Evolutionary conservation across 30 jellyfish, hydroid and myxozoan species (phyloP).

Genomic region (Pseudorhiza aurosa): DNA sequence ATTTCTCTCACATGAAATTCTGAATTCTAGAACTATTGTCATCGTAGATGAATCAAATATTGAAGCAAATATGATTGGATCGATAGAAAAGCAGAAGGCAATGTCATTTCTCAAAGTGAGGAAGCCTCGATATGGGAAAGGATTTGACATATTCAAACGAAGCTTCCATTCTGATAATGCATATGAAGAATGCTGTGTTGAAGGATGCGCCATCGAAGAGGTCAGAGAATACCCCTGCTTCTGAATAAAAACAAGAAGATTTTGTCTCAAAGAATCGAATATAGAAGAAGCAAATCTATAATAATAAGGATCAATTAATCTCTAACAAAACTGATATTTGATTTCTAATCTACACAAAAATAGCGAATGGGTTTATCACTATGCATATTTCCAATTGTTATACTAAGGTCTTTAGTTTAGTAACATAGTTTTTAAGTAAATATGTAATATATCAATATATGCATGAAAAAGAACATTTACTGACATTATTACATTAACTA

Average conservation of each 20-base stretch:
- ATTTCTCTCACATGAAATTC: too few relatives aligned
- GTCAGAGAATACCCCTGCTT: conserved; percentile 59
- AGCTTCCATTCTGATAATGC: conserved; percentile 2
- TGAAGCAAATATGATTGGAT: not conserved
- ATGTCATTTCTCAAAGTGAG: not conserved
- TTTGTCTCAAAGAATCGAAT: too few relatives aligned
- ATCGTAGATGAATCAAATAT: not conserved
- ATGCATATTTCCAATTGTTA: too few relatives aligned
- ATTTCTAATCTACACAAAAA: too few relatives aligned
- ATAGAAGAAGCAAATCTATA: not conserved
- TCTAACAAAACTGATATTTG: too few relatives aligned
- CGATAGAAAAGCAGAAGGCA: not conserved
- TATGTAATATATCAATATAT: too few relatives aligned
- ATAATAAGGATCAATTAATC: not conserved
- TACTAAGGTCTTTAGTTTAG: too few relatives aligned
- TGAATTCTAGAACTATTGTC: not conserved
- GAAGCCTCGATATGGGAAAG: not conserved
- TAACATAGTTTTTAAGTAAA: too few relatives aligned
- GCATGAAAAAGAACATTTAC: too few relatives aligned
- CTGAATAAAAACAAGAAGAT: not conserved
- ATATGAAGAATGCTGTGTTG: conserved; percentile 60
- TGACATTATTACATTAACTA: too few relatives aligned
- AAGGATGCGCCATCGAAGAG: conserved; percentile 60
- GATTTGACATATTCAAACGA: not conserved
- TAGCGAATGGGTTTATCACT: too few relatives aligned